phyloP scores from a whole-genome alignment of 2,797 vertebrate genomes.

The Psittacula derbiana region DNA sequence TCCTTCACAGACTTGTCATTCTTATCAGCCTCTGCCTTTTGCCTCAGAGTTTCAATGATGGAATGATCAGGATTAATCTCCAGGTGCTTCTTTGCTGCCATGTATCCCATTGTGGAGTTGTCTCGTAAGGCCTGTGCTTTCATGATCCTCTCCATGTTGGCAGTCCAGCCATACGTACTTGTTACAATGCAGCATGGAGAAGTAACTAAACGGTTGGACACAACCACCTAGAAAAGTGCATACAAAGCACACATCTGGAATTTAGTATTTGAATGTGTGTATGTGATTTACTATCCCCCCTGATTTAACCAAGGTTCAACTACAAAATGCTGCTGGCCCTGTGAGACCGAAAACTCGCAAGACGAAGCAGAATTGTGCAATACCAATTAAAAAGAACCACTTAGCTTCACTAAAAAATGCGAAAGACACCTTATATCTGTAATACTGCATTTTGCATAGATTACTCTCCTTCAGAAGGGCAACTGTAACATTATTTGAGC shows the following conservation, averaged over 20 bases:
- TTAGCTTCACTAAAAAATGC: not conserved
- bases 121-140: slow-evolving; percentile 94
- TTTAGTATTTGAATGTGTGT: accelerated
- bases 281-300: not conserved
- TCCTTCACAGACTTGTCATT: slow-evolving; percentile 98
- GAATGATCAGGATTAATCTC: slow-evolving; percentile 94
- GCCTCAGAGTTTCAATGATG: slow-evolving; percentile 90
- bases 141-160: slow-evolving; percentile 99
- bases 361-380: accelerated
- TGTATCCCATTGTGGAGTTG: slow-evolving; percentile 97
- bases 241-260: accelerated
- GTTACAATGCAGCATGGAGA: slow-evolving; percentile 96
- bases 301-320: accelerated
- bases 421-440: accelerated
- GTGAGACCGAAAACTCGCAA: accelerated
- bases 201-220: slow-evolving; percentile 90
- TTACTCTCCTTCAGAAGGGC: accelerated
- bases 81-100: slow-evolving; percentile 97
- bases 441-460: not conserved
- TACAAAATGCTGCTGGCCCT: not conserved
- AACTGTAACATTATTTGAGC: accelerated
- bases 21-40: slow-evolving; percentile 94
- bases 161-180: slow-evolving; percentile 94
- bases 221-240: slow-evolving; percentile 79
- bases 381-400: not conserved